phyloP scores from a whole-genome alignment of 2,888 invertebrate species.

The Artemia sp. region DNA sequence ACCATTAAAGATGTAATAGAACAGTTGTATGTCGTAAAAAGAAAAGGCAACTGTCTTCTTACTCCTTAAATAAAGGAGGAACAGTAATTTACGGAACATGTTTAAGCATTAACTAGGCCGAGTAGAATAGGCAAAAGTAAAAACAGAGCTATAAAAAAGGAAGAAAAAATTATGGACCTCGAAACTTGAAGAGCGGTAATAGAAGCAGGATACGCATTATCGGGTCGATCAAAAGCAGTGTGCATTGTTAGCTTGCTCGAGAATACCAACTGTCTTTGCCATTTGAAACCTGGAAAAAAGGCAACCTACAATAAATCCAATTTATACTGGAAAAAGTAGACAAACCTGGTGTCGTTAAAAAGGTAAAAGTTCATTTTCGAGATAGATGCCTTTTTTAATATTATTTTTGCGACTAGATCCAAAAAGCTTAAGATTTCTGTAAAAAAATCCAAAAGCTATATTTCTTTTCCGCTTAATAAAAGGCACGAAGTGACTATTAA shows the following conservation, averaged over 20 bases:
- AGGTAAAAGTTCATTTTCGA: conserved; percentile 23
- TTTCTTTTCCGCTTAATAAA: no score
- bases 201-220: conserved; percentile 90
- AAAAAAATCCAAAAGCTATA: no score
- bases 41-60: no score
- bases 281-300: conserved; percentile 48
- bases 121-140: not conserved
- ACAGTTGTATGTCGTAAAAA: no score
- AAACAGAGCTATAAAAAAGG: conserved; percentile 29
- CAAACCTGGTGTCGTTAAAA: not conserved
- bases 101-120: no score
- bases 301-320: conserved; percentile 17
- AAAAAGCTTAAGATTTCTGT: no score
- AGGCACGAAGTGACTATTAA: no score
- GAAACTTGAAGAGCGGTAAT: conserved; percentile 87
- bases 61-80: no score
- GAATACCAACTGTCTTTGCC: conserved; percentile 79
- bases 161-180: conserved; percentile 37
- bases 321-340: not conserved
- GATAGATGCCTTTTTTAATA: no score
- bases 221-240: conserved; percentile 86
- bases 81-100: no score
- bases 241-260: conserved; percentile 94
- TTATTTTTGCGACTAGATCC: no score
- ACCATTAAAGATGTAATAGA: no score